Evolutionary conservation across 2,113 vertebrate genomes (phyloP).

Genomic region (Lampris megalopsis): DNA sequence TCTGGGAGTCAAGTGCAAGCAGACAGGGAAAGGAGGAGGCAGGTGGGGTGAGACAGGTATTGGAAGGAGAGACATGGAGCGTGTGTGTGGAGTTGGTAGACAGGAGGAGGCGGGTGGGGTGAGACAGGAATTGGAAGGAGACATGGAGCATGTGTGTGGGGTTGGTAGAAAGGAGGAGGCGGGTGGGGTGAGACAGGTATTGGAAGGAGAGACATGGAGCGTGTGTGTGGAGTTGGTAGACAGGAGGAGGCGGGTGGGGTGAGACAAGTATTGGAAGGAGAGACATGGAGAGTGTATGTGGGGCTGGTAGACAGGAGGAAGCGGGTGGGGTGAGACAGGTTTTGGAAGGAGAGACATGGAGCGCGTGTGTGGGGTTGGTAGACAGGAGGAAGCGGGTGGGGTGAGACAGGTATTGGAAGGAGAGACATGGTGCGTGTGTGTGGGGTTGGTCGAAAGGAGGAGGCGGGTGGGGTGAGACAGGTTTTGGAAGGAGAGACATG

Average conservation of each 20-base stretch:
- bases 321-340: neutral
- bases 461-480: neutral
- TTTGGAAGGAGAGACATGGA: too few species aligned
- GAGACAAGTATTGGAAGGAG: constrained; percentile 2
- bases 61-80: neutral
- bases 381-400: neutral
- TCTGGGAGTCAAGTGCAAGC: constrained; percentile 41
- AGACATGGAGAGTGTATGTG: neutral
- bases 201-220: neutral
- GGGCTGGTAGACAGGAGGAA: neutral
- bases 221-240: too few species aligned
- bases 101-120: too few species aligned
- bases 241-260: neutral
- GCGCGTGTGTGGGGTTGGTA: too few species aligned
- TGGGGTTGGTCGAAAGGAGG: neutral
- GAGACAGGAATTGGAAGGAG: too few species aligned
- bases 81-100: too few species aligned
- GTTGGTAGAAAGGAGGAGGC: neutral
- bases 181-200: neutral
- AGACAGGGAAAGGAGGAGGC: neutral
- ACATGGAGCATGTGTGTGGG: too few species aligned
- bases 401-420: neutral
- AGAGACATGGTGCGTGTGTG: neutral
- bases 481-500: too few species aligned
- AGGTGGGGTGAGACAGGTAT: neutral